phyloP scores from a whole-genome alignment of 92 coral and sea anemone genomes.

The Montipora capitata region DNA sequence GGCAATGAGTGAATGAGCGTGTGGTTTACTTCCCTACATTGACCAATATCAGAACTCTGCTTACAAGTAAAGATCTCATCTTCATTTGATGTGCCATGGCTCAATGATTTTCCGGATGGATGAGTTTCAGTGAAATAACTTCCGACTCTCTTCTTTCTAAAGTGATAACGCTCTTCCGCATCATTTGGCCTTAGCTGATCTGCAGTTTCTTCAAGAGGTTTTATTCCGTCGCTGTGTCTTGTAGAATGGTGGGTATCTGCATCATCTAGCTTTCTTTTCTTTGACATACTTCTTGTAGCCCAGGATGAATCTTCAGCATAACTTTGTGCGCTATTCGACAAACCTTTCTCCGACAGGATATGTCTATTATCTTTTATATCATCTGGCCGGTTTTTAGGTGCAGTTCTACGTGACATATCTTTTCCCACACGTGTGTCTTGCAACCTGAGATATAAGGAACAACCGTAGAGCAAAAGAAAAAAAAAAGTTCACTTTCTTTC shows the following conservation, averaged over 20 bases:
- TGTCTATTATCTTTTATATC: not conserved
- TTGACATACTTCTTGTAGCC: no score
- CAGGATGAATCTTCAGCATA: not conserved
- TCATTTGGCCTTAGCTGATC: not conserved
- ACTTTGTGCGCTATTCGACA: not conserved
- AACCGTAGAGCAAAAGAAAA: no score
- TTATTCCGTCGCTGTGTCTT: not conserved
- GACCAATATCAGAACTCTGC: not conserved
- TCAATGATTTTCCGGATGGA: not conserved
- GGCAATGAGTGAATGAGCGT: conserved; percentile 56
- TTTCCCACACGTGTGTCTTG: no score
- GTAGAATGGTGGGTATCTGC: not conserved
- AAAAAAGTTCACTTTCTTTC: no score
- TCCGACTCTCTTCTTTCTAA: not conserved
- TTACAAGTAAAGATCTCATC: not conserved
- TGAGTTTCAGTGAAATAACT: not conserved
- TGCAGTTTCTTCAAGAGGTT: not conserved
- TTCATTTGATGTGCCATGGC: not conserved
- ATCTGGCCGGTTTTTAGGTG: no score
- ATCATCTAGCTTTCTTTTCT: not conserved
- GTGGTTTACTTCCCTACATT: not conserved
- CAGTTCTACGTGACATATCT: no score
- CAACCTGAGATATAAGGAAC: no score
- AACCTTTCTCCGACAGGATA: not conserved
- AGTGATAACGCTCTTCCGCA: not conserved